Conservation (phyloP, 2,797 vertebrate genomes). For the Spheniscus humboldti region DNA sequence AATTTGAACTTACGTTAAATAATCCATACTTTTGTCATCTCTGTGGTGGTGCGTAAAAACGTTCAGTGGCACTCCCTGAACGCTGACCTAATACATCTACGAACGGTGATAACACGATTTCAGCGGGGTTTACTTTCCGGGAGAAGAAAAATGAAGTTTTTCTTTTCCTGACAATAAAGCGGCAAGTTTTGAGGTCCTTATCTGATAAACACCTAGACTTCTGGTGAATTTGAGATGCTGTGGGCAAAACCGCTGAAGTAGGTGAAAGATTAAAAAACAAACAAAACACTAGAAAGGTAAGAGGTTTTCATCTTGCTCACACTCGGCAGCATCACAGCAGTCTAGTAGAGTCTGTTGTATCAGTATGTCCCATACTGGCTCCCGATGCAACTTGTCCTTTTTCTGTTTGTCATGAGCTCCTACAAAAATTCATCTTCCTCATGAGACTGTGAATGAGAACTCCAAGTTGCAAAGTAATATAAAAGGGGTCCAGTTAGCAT, state of each 20-base stretch:
- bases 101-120: neutral
- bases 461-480: neutral
- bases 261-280: neutral
- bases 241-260: neutral
- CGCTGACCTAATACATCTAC: neutral
- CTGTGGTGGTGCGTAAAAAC: neutral
- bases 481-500: neutral
- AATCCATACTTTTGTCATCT: neutral
- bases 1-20: neutral
- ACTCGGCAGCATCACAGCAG: neutral
- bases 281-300: neutral
- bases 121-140: neutral
- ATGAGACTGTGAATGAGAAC: neutral
- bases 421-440: neutral
- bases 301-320: neutral
- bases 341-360: neutral
- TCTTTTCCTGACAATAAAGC: neutral
- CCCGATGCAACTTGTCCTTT: neutral
- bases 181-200: neutral
- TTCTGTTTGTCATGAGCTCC: neutral
- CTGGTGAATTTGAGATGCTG: neutral
- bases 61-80: neutral
- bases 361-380: neutral
- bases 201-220: neutral
- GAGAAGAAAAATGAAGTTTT: neutral